Conservation (phyloP, 2,113 vertebrate species). For the Oryctolagus cuniculus region mOryCun1.1 NC_091435.1:155182501-155183000, state of each 20-base stretch:
- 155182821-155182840: constrained; percentile 54
- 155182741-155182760: background rate
- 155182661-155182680: background rate
- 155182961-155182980: background rate
- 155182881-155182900: constrained; percentile 15
- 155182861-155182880: constrained; percentile 67
- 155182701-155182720: background rate
- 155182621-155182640: background rate
- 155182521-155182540: background rate
- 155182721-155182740: background rate
- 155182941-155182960: constrained; percentile 29
- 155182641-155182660: background rate
- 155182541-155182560: background rate
- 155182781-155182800: constrained; percentile 1
- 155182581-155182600: background rate
- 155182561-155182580: background rate
- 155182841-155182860: constrained; percentile 73
- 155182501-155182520: background rate
- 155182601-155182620: rapidly evolving
- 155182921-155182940: background rate
- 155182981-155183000: background rate
- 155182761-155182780: constrained; percentile 7
- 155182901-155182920: constrained; percentile 63
- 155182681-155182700: background rate
- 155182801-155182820: constrained; percentile 61